Evolutionary conservation across 2,888 invertebrate genomes (phyloP).

Genomic region (Diabrotica balteata): DNA sequence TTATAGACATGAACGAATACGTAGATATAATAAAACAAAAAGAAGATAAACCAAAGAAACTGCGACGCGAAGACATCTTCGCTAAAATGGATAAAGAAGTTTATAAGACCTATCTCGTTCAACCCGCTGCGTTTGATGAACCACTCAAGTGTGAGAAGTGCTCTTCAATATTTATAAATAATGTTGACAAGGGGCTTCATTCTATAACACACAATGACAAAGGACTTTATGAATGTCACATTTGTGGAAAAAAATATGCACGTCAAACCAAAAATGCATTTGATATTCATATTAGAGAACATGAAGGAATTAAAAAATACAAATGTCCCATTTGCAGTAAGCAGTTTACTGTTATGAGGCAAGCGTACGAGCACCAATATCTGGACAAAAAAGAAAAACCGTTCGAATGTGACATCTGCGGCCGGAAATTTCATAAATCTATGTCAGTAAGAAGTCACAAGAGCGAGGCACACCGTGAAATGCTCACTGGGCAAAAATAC

Average conservation of each 20-base stretch:
- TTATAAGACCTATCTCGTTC: too few species aligned
- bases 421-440: too few species aligned
- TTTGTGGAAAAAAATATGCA: constrained; percentile 37
- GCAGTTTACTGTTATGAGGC: constrained; percentile 60
- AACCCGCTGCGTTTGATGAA: constrained; percentile 45
- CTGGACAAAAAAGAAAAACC: constrained; percentile 44
- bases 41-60: too few species aligned
- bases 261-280: constrained; percentile 53
- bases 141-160: constrained; percentile 63
- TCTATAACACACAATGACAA: constrained; percentile 49
- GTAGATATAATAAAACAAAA: too few species aligned
- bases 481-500: constrained; percentile 50
- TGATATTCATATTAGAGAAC: constrained; percentile 51
- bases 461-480: constrained; percentile 61
- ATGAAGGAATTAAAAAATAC: constrained; percentile 53
- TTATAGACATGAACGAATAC: too few species aligned
- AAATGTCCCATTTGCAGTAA: constrained; percentile 32
- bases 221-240: constrained; percentile 18
- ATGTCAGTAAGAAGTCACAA: too few species aligned
- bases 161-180: constrained; percentile 53
- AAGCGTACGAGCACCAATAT: constrained; percentile 19
- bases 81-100: too few species aligned
- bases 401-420: constrained; percentile 52
- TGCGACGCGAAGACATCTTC: too few species aligned
- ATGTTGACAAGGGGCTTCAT: constrained; percentile 51